These are phyloP conservation scores for Ranitomeya variabilis DNA, from an alignment of 2,113 vertebrate genomes.

Conservation along the genomic window DNA sequence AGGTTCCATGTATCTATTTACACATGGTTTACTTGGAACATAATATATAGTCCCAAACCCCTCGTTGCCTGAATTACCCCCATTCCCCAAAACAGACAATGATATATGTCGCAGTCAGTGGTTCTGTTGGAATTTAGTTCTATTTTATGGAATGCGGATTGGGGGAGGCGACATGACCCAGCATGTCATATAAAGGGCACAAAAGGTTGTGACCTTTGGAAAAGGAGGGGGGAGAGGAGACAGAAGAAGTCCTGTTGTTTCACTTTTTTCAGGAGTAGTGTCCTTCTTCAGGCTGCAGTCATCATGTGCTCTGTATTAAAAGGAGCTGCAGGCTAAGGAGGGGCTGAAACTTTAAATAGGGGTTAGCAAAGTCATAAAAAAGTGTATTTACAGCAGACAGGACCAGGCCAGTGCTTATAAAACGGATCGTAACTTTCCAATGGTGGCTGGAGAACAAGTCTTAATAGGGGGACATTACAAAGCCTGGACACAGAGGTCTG, in stretches of 20 bases:
- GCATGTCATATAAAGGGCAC: conserved; percentile 53
- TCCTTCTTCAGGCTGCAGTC: neutral
- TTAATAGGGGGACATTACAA: conserved; percentile 19
- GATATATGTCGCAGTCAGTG: neutral
- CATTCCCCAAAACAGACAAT: neutral
- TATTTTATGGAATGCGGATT: conserved; percentile 47
- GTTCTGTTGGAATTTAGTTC: conserved; percentile 53
- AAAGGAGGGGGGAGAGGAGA: conserved; percentile 20
- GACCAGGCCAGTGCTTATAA: conserved; percentile 14
- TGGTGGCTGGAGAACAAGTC: conserved; percentile 12
- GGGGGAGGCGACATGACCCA: conserved; percentile 50
- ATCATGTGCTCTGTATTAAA: conserved; percentile 42
- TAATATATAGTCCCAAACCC: neutral
- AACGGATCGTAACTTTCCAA: conserved; percentile 16
- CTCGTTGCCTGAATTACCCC: neutral
- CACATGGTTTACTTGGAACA: neutral
- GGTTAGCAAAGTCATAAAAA: conserved; percentile 8
- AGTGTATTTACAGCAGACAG: conserved; percentile 22
- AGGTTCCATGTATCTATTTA: neutral
- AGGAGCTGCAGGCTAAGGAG: conserved; percentile 7
- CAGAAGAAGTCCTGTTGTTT: conserved; percentile 57
- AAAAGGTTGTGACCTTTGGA: conserved; percentile 39
- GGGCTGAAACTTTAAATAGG: neutral
- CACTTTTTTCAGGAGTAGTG: conserved; percentile 37
- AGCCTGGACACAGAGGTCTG: conserved; percentile 15